Evolutionary conservation across 2,888 invertebrate genomes (phyloP).

Genomic region (Nomada hirtipes): DNA sequence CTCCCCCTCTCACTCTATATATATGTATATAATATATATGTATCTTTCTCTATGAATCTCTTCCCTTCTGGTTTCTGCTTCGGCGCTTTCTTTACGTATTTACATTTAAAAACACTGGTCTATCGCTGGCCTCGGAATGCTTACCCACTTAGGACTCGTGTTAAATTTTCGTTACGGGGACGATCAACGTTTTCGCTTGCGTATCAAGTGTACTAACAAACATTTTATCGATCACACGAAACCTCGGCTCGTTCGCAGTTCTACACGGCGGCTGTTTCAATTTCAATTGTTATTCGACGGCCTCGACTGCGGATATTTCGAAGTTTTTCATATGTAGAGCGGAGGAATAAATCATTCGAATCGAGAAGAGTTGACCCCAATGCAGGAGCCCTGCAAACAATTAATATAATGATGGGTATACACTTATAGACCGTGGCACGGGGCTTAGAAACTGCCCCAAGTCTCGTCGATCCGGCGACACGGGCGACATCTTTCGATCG

Average conservation of each 20-base stretch:
- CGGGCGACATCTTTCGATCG: not conserved
- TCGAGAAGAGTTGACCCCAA: conserved; percentile 69
- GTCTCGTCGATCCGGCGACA: conserved; percentile 7
- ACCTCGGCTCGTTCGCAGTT: conserved; percentile 48
- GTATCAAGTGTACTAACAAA: conserved; percentile 54
- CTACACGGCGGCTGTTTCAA: conserved; percentile 48
- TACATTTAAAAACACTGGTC: conserved; percentile 25
- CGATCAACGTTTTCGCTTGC: conserved; percentile 62
- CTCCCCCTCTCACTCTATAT: not conserved
- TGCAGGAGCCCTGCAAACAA: conserved; percentile 63
- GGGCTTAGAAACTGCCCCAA: conserved; percentile 27
- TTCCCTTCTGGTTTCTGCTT: not conserved
- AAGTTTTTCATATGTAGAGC: conserved; percentile 65
- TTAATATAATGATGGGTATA: conserved; percentile 53
- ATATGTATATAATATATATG: too few species aligned
- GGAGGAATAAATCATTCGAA: conserved; percentile 69
- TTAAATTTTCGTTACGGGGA: conserved; percentile 60
- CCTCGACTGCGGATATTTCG: conserved; percentile 50
- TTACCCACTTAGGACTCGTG: conserved; percentile 36
- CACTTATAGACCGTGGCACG: conserved; percentile 31
- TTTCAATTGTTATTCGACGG: conserved; percentile 53
- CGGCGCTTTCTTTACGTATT: conserved; percentile 9
- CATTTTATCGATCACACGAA: conserved; percentile 65
- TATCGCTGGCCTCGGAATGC: conserved; percentile 15
- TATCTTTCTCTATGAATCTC: too few species aligned